A percentile compares a stretch with the other conserved stretches of the same genome.
Conservation (phyloP, 2,113 vertebrate species). For the Bubalus kerabau region DNA sequence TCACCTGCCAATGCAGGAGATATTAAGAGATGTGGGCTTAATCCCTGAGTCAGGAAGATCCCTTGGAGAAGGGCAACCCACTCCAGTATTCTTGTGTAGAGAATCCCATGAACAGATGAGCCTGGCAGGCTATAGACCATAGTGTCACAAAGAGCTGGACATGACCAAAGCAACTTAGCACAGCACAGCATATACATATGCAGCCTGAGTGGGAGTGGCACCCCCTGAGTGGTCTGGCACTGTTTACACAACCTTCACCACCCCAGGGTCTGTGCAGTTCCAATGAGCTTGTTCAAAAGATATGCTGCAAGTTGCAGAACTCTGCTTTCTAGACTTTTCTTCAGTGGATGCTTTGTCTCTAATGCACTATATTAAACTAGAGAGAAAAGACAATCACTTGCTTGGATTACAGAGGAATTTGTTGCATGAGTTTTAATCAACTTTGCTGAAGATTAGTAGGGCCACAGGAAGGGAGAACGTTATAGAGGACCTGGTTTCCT, state of each 20-base stretch:
- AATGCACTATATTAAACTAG: neutral
- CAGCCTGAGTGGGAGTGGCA: neutral
- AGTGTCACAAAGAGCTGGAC: neutral
- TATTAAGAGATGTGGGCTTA: neutral
- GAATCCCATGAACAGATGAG: neutral
- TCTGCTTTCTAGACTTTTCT: neutral
- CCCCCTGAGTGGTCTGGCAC: neutral
- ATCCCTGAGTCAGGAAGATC: neutral
- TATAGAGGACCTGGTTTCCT: neutral
- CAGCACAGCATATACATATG: neutral
- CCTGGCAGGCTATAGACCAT: neutral
- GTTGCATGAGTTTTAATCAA: neutral
- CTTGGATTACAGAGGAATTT: neutral
- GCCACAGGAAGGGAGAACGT: neutral
- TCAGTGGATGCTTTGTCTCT: neutral
- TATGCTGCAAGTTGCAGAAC: neutral
- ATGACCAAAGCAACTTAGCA: neutral
- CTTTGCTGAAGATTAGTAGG: neutral
- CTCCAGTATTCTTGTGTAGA: neutral
- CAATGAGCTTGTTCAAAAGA: neutral
- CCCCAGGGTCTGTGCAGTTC: neutral
- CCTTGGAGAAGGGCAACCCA: neutral
- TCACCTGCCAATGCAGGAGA: neutral
- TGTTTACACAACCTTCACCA: neutral
- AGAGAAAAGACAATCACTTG: neutral